Evolutionary conservation across 2,113 vertebrate genomes (phyloP), one percentile per base, ranked within the genome.

Genomic region (Brienomyrus brachyistius): DNA sequence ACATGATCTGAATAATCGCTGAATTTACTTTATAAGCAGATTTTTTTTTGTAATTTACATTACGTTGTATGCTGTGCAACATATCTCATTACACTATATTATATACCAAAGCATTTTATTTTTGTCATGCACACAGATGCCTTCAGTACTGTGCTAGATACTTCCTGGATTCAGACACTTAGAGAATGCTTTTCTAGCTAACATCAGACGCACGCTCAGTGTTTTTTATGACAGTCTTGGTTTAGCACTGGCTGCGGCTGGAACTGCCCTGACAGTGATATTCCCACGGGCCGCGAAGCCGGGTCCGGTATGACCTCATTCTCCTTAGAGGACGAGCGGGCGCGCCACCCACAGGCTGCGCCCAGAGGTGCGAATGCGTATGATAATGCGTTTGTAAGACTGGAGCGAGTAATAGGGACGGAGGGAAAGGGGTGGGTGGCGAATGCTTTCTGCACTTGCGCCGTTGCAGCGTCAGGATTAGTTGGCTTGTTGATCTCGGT

Each of bases 401-500:
- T 4, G 62, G 62, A 70, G 62, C 62, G 62, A 66, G n/a, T 27
- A 70, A 27, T 70, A 70, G 35, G 50, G 11, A 48, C 48, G 50
- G 70, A 83, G 51, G 3, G 59, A 50, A 74, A 51, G 62, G 82
- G 82, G 21, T 47, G 43, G 82, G 62, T 50, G 66, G 88, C 62
- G 66, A 31, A 80, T 47, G 23, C 59, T 1, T 47, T 74, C 88
- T 77, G 88, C 88, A 89, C 88, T 89, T 89, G 88, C 88, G 88
- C 70, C 27, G 89, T 59, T 83, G 88, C 74, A 83, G 88, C 88
- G 50, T 89, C 50, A 70, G 88, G 88, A 83, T 31, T 50, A 88
- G 88, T 66, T 82, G 74, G 66, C 66, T 88, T 40, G 90, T 88
- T 88, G 91, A 92, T 92, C 93, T 93, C 92, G 92, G 93, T 92